A percentile compares a stretch with the other conserved stretches of the same genome.
phyloP scores from a whole-genome alignment of 2,888 invertebrate species.

The Lutraria lutraria region DNA sequence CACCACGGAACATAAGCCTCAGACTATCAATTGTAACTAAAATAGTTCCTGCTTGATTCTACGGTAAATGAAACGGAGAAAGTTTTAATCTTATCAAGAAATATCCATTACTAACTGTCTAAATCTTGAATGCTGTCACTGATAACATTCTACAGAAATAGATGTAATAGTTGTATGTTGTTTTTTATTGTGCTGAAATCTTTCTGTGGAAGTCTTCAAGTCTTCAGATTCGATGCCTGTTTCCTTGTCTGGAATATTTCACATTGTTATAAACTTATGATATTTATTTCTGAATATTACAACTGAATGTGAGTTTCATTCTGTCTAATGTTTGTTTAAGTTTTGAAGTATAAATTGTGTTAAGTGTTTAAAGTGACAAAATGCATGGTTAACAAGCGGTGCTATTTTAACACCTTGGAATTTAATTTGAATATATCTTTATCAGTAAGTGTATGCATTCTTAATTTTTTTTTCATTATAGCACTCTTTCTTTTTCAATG shows the following conservation, averaged over 20 bases:
- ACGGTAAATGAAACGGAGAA: background rate
- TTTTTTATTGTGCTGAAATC: background rate
- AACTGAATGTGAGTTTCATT: background rate
- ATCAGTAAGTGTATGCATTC: no score
- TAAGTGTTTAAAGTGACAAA: no score
- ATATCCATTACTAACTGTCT: constrained; percentile 17
- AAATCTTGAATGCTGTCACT: background rate
- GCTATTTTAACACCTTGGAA: no score
- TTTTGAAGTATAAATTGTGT: no score
- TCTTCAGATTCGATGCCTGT: background rate
- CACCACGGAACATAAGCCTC: background rate
- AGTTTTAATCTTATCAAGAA: constrained; percentile 15
- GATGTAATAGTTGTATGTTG: background rate
- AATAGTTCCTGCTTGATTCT: background rate
- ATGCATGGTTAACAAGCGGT: no score
- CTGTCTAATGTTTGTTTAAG: no score
- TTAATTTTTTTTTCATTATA: no score
- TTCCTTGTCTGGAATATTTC: background rate
- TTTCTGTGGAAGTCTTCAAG: background rate
- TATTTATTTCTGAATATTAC: background rate
- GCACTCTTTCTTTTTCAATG: no score
- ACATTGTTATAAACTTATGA: background rate
- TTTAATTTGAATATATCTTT: no score
- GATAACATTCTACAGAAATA: constrained; percentile 15
- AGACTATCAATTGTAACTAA: background rate